phyloP scores from a whole-genome alignment of 1,140 invertebrate genomes.

The Drosophila ogumai region DNA sequence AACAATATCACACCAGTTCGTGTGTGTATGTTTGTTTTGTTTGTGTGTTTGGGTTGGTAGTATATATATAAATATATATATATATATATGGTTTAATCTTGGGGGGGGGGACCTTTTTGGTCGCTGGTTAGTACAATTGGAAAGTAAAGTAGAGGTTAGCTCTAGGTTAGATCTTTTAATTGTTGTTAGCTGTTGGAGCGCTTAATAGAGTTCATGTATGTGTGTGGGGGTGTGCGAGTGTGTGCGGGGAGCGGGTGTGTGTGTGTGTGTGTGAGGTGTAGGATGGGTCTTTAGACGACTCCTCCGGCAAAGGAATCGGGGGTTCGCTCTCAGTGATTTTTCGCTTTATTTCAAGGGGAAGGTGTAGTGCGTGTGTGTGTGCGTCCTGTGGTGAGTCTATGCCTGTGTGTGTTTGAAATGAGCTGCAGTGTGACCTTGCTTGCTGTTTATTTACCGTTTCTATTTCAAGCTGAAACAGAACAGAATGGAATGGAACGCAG shows the following conservation, averaged over 20 bases:
- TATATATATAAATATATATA: constrained; percentile 25
- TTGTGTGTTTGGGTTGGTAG: constrained; percentile 16
- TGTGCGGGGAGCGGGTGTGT: constrained; percentile 26
- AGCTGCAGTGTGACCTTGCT: constrained; percentile 23
- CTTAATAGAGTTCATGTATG: constrained; percentile 50
- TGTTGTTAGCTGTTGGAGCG: constrained; percentile 48
- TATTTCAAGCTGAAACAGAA: constrained; percentile 4
- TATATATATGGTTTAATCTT: constrained; percentile 29
- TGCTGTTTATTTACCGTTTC: background rate
- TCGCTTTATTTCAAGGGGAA: constrained; percentile 8
- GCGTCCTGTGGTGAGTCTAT: constrained; percentile 23
- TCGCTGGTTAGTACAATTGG: constrained; percentile 60
- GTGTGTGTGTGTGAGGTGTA: constrained; percentile 29
- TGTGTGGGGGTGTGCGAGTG: constrained; percentile 25
- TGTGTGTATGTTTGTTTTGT: constrained; percentile 22
- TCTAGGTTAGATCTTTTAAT: constrained; percentile 51
- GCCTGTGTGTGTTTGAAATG: constrained; percentile 14
- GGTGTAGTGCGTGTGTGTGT: constrained; percentile 10
- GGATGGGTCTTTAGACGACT: constrained; percentile 17
- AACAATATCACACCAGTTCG: constrained; percentile 41
- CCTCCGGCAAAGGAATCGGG: constrained; percentile 1
- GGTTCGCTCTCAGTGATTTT: constrained; percentile 12
- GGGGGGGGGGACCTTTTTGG: constrained; percentile 28
- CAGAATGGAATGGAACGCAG: constrained; percentile 8
- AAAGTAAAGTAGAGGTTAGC: constrained; percentile 68